These are phyloP conservation scores for Syrista parreyssii DNA, from an alignment of 2,888 invertebrate genomes.

Conservation along the genomic window DNA sequence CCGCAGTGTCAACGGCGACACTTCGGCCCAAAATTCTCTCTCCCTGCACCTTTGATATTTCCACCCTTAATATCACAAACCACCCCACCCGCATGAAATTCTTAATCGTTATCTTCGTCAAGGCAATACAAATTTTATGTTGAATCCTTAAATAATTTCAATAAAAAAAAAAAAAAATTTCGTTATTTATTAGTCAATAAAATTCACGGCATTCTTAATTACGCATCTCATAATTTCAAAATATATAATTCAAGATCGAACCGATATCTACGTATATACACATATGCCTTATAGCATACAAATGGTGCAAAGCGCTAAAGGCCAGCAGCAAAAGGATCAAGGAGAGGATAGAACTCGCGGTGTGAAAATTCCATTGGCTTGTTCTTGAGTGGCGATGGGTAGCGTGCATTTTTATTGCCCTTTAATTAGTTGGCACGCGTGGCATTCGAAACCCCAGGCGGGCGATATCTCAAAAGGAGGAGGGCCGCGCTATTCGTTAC, in stretches of 20 bases:
- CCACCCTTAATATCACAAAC: background rate
- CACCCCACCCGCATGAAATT: background rate
- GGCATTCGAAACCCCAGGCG: slow-evolving; percentile 32
- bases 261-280: background rate
- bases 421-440: slow-evolving; percentile 45
- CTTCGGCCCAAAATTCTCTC: background rate
- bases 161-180: background rate
- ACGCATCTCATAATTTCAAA: background rate
- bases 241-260: background rate
- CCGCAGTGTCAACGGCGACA: background rate
- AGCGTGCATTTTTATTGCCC: slow-evolving; percentile 32
- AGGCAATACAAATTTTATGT: background rate
- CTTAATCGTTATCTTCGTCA: background rate
- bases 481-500: slow-evolving; percentile 14
- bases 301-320: background rate
- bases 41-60: slow-evolving; percentile 5
- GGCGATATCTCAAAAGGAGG: slow-evolving; percentile 24
- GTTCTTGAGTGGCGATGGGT: background rate
- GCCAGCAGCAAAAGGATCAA: background rate
- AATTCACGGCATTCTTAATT: background rate
- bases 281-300: background rate
- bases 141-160: background rate
- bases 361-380: slow-evolving; percentile 30
- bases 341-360: slow-evolving; percentile 5
- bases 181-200: background rate